phyloP scores from a whole-genome alignment of 2,888 invertebrate species.

The Lasioglossum figueresi region DNA sequence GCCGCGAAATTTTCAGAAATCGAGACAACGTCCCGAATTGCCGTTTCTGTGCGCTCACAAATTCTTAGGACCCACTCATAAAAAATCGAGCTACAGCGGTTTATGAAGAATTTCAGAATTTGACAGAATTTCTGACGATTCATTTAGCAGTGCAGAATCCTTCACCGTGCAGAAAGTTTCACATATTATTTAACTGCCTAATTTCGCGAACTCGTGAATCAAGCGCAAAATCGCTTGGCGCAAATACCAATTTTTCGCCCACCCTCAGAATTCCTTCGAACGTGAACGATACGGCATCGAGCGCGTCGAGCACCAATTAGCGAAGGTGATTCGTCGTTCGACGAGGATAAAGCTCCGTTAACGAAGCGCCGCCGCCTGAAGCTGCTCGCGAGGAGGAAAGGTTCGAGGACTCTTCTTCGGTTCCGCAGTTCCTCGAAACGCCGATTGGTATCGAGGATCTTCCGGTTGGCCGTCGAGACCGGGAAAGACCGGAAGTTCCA shows the following conservation, averaged over 20 bases:
- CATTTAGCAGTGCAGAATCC: no score
- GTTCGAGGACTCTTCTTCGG: background rate
- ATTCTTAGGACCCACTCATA: no score
- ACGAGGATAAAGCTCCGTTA: slow-evolving; percentile 2
- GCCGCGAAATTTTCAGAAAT: background rate
- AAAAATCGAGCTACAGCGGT: no score
- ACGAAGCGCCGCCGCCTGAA: background rate
- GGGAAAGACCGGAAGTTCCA: slow-evolving; percentile 14
- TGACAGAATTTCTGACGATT: background rate
- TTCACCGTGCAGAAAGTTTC: no score
- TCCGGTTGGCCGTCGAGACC: background rate
- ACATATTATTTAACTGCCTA: no score
- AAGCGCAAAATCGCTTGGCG: background rate
- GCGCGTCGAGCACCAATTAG: background rate
- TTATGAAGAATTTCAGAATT: background rate
- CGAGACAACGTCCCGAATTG: background rate
- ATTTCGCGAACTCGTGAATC: background rate
- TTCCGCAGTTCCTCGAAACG: background rate
- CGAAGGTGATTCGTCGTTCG: background rate
- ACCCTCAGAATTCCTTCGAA: background rate
- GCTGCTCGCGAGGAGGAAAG: background rate
- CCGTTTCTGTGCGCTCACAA: background rate
- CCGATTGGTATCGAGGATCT: slow-evolving; percentile 1
- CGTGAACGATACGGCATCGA: background rate
- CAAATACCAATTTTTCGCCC: background rate